Base-by-base conservation (phyloP, 2,113 vertebrate genomes). In the Fukomys damarensis region DNA sequence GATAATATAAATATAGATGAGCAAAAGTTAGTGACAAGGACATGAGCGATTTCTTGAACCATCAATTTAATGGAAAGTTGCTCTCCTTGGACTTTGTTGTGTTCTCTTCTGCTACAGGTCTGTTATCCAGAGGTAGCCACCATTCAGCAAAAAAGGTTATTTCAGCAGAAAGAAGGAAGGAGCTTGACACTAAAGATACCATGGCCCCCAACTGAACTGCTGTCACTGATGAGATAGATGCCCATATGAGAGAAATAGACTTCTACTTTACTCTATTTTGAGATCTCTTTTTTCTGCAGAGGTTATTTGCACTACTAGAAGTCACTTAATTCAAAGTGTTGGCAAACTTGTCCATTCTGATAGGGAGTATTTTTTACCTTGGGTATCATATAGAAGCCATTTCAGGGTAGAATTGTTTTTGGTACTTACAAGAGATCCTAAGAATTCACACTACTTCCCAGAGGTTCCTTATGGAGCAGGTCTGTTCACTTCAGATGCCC, bases 81-180 rank as follows among this genome's bases (percentile, higher is more conserved):
- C 0, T 43, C 1, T 74, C 17, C 17, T 81, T 77, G 0, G 10
- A 43, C 49, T 74, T 38, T 76, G 32, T 41, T 1, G 32, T 30
- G 68, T 82, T 28, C 68, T 56, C 0, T 11, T 4, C 65, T 83
- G 58, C 2, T 14, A 3, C 3, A 38, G 9, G 1, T 85, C 72
- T 68, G 17, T 74, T 70, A 74, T 32, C 32, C 12, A 41, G 6
- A 56, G 56, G 6, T 8, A 32, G 1, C 11, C 28, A 24, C 24
- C 8, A 0, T 13, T 28, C 13, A 17, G n/a, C n/a, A n/a, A n/a
- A n/a, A n/a, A n/a, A 38, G 0, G 0, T 32, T 35, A 79, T 52
- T 70, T 19, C 4, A 77, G 20, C 1, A 59, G 28, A 0, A 17
- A 68, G 7, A 13, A 61, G 6, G 13, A 30, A 91, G 30, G 35